Base-by-base conservation (phyloP, 2,113 vertebrate genomes). In the Ptilorrhoa leucosticta region DNA sequence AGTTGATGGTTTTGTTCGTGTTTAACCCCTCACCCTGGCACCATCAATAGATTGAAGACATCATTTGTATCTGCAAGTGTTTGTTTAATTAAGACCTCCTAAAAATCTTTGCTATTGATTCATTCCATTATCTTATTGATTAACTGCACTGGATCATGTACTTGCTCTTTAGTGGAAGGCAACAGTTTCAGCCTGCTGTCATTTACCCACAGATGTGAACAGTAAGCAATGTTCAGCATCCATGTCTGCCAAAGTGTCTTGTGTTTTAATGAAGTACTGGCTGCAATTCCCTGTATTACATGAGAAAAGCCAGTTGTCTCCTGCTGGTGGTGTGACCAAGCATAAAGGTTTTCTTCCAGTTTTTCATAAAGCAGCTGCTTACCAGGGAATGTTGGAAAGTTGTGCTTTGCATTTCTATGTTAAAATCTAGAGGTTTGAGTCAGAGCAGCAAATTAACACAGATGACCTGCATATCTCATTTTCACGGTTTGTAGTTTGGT, bases 41-140 rank as follows among this genome's bases (percentile, higher is more conserved):
- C 97, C 96, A 98, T 98, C 98, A 98, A 99, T 99, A 99, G 98
- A 99, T 98, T 98, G 97, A 98, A 99, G 98, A 98, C 98, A 98
- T 99, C 98, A 98, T 99, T 99, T 99, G 98, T 99, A 98, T 99
- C 98, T 98, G 98, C 98, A 98, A 99, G 98, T 98, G 98, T 99
- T 99, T 98, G 98, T 98, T 99, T 99, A 99, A 99, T 99, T 99
- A 99, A 99, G 99, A 99, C 98, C 98, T 98, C 98, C 97, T 98
- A 98, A 98, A 98, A 98, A 99, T 99, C 98, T 98, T 99, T 99
- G 97, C 98, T 98, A 99, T 99, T 98, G 99, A 99, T 98, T 98
- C 97, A 93, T 98, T 98, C 98, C 98, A 98, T 98, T 98, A 98
- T 97, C 97, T 97, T 98, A 99, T 99, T 98, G 99, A 99, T 99